phyloP scores from a whole-genome alignment of 2,797 vertebrate species.

The Lutjanus argentimaculatus region DNA sequence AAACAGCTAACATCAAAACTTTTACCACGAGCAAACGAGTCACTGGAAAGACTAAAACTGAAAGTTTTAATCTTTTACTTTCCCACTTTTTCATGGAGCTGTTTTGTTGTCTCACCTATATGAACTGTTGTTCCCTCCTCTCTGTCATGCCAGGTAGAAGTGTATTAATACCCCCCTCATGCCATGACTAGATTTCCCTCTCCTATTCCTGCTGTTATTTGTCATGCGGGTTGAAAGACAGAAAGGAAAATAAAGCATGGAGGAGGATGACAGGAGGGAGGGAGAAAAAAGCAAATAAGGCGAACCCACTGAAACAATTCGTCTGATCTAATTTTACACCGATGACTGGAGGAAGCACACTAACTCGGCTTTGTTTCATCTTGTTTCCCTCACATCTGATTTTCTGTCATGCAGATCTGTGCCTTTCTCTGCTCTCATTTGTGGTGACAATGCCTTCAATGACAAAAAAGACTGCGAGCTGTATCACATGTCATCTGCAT shows the following conservation, averaged over 20 bases:
- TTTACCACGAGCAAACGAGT: neutral
- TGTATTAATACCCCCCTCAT: slow-evolving; percentile 1
- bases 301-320: slow-evolving; percentile 37
- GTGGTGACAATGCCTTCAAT: slow-evolving; percentile 18
- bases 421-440: neutral
- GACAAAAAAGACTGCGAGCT: slow-evolving; percentile 2
- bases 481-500: slow-evolving; percentile 25
- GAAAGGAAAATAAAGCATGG: neutral
- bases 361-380: slow-evolving; percentile 31
- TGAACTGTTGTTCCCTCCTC: neutral
- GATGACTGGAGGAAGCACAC: slow-evolving; percentile 28
- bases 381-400: slow-evolving; percentile 15
- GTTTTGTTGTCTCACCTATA: slow-evolving; percentile 3
- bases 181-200: slow-evolving; percentile 13
- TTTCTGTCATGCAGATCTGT: slow-evolving; percentile 33
- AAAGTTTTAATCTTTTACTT: neutral
- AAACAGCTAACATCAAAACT: neutral
- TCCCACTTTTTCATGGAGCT: neutral
- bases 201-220: slow-evolving; percentile 19
- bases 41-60: neutral
- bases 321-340: slow-evolving; percentile 57
- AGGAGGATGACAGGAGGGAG: slow-evolving; percentile 27
- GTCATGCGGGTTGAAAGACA: slow-evolving; percentile 35
- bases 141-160: neutral
- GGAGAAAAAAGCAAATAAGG: slow-evolving; percentile 30